Conservation (phyloP, 2,888 invertebrate species). For the Priapulus caudatus region DNA sequence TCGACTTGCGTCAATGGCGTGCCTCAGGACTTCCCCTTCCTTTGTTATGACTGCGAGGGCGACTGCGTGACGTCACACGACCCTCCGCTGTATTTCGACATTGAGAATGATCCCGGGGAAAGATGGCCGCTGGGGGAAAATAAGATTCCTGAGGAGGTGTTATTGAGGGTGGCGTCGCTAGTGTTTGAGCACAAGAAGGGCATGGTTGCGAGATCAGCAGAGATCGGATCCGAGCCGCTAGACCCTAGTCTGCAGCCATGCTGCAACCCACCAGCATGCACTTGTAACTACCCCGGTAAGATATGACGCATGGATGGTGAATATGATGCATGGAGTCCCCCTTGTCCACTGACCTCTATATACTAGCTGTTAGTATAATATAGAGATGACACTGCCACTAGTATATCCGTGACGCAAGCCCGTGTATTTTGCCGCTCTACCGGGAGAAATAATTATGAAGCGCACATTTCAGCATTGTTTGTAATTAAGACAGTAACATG, state of each 20-base stretch:
- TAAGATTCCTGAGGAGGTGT: neutral
- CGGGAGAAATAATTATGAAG: too few species aligned
- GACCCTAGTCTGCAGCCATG: neutral
- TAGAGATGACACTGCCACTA: too few species aligned
- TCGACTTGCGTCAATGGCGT: neutral
- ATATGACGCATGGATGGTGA: too few species aligned
- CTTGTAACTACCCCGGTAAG: neutral
- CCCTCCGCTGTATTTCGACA: neutral
- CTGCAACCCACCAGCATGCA: neutral
- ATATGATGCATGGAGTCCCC: too few species aligned
- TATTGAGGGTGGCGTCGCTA: too few species aligned
- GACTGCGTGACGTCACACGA: neutral
- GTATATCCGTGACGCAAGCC: too few species aligned
- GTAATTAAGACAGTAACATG: too few species aligned
- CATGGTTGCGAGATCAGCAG: neutral
- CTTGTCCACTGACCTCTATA: too few species aligned
- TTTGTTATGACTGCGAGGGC: neutral
- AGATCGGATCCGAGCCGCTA: neutral
- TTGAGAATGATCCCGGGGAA: neutral
- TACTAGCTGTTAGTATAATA: too few species aligned
- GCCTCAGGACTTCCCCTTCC: neutral
- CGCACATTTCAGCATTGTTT: too few species aligned
- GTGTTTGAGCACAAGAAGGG: neutral
- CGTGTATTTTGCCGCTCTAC: too few species aligned
- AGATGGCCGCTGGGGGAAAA: neutral